These are phyloP conservation scores for Contarinia nasturtii DNA, from an alignment of 1,140 invertebrate genomes.

Conservation along the genomic window DNA sequence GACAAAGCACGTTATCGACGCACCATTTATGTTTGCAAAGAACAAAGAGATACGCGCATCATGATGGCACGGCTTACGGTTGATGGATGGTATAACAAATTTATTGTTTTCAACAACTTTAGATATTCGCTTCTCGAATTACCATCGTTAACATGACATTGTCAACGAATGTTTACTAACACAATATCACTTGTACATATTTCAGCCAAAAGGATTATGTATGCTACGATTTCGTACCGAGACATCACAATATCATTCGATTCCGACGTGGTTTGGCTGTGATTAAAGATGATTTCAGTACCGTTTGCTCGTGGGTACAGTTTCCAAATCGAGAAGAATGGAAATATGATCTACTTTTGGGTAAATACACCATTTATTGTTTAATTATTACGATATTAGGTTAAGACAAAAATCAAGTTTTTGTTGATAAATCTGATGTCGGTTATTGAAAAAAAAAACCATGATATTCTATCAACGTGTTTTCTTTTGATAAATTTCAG, in stretches of 20 bases:
- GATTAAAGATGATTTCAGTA: constrained; percentile 75
- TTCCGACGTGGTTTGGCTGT: constrained; percentile 80
- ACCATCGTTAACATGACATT: constrained; percentile 3
- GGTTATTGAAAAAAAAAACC: too few species aligned
- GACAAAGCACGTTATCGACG: constrained; percentile 71
- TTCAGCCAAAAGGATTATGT: constrained; percentile 90
- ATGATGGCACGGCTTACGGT: constrained; percentile 93
- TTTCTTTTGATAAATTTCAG: constrained; percentile 17
- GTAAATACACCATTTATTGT: background rate
- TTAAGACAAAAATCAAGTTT: too few species aligned
- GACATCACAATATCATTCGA: constrained; percentile 87
- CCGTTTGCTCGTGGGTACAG: constrained; percentile 85
- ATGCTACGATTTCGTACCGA: constrained; percentile 88
- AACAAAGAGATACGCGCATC: constrained; percentile 66
- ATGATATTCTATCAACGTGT: too few species aligned
- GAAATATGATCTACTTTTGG: constrained; percentile 71
- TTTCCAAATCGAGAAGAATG: constrained; percentile 68
- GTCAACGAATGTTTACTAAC: background rate
- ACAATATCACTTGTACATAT: constrained; percentile 7
- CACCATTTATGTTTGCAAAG: constrained; percentile 87
- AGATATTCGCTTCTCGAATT: too few species aligned
- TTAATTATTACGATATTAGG: background rate
- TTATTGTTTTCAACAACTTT: background rate
- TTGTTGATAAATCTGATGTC: too few species aligned
- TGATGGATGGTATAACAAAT: constrained; percentile 63